Base-by-base conservation (phyloP, 37 sponge, comb jelly and placozoan genomes). In the Amphimedon queenslandica region DNA sequence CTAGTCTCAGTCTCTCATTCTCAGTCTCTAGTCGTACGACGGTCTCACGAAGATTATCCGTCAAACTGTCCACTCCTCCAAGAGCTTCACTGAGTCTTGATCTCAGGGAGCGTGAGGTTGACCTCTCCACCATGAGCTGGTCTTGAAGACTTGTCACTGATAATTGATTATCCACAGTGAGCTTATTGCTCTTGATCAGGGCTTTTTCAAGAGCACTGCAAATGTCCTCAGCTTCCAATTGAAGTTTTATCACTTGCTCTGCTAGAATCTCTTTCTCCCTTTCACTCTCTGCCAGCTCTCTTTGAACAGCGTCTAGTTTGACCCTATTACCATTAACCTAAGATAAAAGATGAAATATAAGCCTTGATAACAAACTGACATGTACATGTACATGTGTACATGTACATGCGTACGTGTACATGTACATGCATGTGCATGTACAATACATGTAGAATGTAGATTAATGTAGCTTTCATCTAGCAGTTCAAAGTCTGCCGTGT, bases 341-440 rank as follows among this genome's bases (percentile, higher is more conserved):
- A 11, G 21, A 60, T 8, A 47, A 13, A 47, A 47, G 51, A 47
- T 8, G 13, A 13, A 13, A 47, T 8, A 47, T n/a, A 47, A 8
- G 8, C 13, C 51, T 47, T 8, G 51, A 47, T 47, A 13, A 47
- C 13, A 18, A 47, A 47, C 51, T 18, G 8, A 47, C 51, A 47
- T 47, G 51, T 47, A 47, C 51, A 47, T 47, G 51, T 47, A 47
- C 51, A 47, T 47, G n/a, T n/a, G n/a, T n/a, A n/a, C n/a, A n/a
- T n/a, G n/a, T n/a, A n/a, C n/a, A n/a, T n/a, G n/a, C n/a, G n/a
- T n/a, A n/a, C n/a, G n/a, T n/a, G n/a, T n/a, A n/a, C n/a, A n/a
- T n/a, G n/a, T n/a, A n/a, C n/a, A n/a, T n/a, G n/a, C n/a, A n/a
- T n/a, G n/a, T n/a, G n/a, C n/a, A n/a, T n/a, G n/a, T n/a, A n/a